Evolutionary conservation across 2,113 vertebrate species (phyloP), one percentile per base, ranked within the genome.

Genomic region (Anser brachyrhynchus): DNA sequence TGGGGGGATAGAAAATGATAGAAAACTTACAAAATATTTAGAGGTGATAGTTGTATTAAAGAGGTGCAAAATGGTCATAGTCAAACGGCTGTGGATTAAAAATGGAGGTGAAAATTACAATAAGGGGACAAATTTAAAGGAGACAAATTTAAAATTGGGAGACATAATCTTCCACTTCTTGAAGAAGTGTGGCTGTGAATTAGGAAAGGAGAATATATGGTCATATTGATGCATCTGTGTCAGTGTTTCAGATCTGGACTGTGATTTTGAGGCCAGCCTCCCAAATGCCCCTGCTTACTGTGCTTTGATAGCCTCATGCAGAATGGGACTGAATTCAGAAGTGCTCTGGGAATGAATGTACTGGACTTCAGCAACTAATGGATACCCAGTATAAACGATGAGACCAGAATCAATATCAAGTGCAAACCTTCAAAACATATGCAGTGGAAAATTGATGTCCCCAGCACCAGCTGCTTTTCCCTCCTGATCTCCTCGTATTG

Each of bases 361-460:
- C n/a, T 75, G 46, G 71, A 39, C 43, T 84, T 51, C 64, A 67
- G 62, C 58, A 72, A 17, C 11, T 62, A 65, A 77, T 16, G 44
- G 51, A 25, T 23, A 62, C 66, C 65, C 28, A 65, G 11, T 8
- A 18, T 22, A 62, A 92, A 94, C 64, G n/a, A 64, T 19, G 15
- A 65, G 62, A 67, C 9, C 21, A 70, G 19, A 80, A 57, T 35
- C 25, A 22, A 29, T 17, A 77, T 61, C 13, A 61, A 28, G 13
- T 22, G 22, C 31, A 52, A 69, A 80, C 61, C 33, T 83, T 76
- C 49, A 61, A 19, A 73, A 35, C 1, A 6, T 44, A 20, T 5
- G 2, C 66, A n/a, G 13, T 70, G 13, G 21, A 28, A 81, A 52
- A 0, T 2, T 8, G 5, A 21, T 31, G 10, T 41, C 29, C 5